These are phyloP conservation scores for Drosophila fungiperda DNA, from an alignment of 2,888 invertebrate genomes.

Conservation along the genomic window DNA sequence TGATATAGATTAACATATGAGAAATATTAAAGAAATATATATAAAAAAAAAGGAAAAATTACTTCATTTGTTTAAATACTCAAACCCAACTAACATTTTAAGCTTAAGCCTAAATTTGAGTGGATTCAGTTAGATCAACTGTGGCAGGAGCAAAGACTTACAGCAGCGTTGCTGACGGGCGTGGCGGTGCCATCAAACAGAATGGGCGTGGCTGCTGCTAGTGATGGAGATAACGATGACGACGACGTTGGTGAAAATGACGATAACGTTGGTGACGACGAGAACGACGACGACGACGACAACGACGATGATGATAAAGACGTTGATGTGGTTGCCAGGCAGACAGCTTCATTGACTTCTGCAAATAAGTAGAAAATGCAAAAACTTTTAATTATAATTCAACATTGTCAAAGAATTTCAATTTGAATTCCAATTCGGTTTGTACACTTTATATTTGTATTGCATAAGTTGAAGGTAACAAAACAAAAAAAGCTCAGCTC, in stretches of 20 bases:
- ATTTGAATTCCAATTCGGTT: neutral
- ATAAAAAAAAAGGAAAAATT: neutral
- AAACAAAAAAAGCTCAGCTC: neutral
- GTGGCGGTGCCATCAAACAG: constrained; percentile 85
- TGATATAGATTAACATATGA: neutral
- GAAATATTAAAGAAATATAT: neutral
- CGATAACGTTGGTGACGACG: constrained; percentile 14
- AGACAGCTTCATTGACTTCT: constrained; percentile 82
- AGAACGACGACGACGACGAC: neutral
- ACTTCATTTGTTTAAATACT: neutral
- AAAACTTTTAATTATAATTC: neutral
- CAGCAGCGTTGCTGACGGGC: constrained; percentile 84
- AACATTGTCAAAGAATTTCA: neutral
- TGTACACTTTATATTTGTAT: constrained; percentile 8
- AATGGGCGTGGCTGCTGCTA: constrained; percentile 63
- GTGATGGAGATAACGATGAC: constrained; percentile 18
- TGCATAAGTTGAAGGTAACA: constrained; percentile 54
- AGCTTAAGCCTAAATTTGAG: neutral
- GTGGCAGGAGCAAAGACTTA: constrained; percentile 60
- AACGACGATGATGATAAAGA: constrained; percentile 24
- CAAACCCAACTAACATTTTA: neutral
- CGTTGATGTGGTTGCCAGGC: constrained; percentile 72
- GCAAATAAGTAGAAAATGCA: constrained; percentile 9
- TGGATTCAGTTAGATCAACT: neutral
- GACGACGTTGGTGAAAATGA: constrained; percentile 15